Percentiles rank a stretch among this genome's conserved stretches.
Conservation (phyloP, 2,888 invertebrate species). For the Ennomos erosarius region DNA sequence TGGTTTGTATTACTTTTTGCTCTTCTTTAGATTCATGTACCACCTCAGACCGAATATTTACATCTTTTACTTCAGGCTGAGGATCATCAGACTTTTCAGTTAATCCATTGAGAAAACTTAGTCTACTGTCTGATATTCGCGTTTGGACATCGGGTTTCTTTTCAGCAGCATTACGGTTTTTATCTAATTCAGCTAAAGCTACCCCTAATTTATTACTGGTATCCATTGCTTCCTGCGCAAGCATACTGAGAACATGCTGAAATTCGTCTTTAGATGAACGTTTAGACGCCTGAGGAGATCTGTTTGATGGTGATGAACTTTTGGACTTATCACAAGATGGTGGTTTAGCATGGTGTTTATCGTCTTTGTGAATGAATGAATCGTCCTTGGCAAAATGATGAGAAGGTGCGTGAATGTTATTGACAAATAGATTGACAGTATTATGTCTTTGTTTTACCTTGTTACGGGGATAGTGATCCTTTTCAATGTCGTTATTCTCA, state of each 20-base stretch:
- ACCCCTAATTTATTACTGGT: conserved; percentile 89
- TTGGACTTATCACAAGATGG: conserved; percentile 82
- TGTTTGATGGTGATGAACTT: conserved; percentile 84
- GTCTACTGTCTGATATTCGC: conserved; percentile 79
- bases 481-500: conserved; percentile 75
- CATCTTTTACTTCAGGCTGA: conserved; percentile 58
- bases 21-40: conserved; percentile 25
- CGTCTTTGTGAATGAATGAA: conserved; percentile 80
- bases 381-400: conserved; percentile 82
- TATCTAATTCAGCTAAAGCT: conserved; percentile 86
- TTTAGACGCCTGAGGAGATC: conserved; percentile 81
- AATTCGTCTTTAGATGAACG: conserved; percentile 82
- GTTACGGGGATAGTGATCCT: conserved; percentile 75
- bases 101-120: conserved; percentile 78
- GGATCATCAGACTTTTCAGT: conserved; percentile 64
- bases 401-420: conserved; percentile 75
- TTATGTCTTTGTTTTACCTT: conserved; percentile 84
- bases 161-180: conserved; percentile 74
- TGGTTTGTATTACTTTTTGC: conserved; percentile 43
- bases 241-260: conserved; percentile 89
- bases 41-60: conserved; percentile 58
- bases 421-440: conserved; percentile 79
- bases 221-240: conserved; percentile 91
- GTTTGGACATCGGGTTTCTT: conserved; percentile 75
- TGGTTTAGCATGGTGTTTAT: conserved; percentile 78